Conservation (phyloP, 2,797 vertebrate genomes). For the Macrochelys suwanniensis region DNA sequence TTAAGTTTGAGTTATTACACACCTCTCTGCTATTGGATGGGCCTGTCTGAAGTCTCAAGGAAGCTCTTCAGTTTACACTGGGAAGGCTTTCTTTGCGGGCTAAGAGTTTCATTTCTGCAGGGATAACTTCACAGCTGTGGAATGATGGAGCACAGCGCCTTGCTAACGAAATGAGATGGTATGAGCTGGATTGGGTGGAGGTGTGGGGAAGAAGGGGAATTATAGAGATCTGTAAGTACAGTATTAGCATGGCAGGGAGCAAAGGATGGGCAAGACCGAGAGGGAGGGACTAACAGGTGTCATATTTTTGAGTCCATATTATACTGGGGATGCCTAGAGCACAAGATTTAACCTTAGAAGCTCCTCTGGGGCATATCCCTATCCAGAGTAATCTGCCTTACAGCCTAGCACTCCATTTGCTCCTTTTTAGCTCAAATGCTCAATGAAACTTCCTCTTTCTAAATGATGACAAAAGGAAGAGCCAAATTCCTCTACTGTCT, state of each 20-base stretch:
- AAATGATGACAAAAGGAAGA: not conserved
- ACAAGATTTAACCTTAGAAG: not conserved
- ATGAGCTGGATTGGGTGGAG: not conserved
- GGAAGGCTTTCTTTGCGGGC: not conserved
- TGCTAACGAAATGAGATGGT: not conserved
- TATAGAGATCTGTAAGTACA: not conserved
- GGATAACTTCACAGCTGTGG: not conserved
- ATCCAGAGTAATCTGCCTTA: not conserved
- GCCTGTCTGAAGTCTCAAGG: not conserved
- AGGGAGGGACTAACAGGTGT: not conserved
- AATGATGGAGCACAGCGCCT: not conserved
- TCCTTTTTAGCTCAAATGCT: not conserved
- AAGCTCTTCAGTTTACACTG: not conserved
- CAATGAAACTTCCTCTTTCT: not conserved
- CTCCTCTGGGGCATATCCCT: not conserved
- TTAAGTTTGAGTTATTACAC: not conserved
- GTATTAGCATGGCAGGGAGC: not conserved
- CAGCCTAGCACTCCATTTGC: not conserved
- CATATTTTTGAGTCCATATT: fast-evolving
- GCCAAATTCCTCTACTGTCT: not conserved
- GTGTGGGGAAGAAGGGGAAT: not conserved
- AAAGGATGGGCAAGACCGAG: not conserved
- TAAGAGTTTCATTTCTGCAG: not conserved
- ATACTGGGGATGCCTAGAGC: not conserved
- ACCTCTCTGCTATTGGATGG: not conserved